Conservation (phyloP, 2,797 vertebrate genomes). For the Melopsittacus undulatus region DNA sequence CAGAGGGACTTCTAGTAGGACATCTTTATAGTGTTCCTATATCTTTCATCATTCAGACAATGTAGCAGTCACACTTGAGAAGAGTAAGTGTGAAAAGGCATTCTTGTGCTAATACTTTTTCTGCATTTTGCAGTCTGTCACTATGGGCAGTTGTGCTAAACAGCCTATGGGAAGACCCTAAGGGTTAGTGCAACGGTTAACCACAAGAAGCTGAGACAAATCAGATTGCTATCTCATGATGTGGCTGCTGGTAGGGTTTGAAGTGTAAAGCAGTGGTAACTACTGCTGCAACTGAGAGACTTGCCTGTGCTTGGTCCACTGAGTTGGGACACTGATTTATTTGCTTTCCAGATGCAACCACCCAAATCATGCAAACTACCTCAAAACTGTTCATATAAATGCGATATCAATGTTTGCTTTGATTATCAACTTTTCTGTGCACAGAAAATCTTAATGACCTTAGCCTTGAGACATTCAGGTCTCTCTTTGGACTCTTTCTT, state of each 20-base stretch:
- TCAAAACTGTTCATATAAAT: background rate
- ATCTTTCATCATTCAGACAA: background rate
- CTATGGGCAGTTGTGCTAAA: background rate
- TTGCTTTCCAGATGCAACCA: background rate
- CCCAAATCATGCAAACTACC: background rate
- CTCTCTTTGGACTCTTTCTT: background rate
- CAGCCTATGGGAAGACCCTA: background rate
- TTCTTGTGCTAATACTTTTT: background rate
- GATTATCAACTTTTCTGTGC: background rate
- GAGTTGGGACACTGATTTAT: background rate
- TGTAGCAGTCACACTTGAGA: background rate
- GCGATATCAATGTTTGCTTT: background rate
- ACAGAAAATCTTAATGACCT: background rate
- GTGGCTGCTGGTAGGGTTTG: background rate
- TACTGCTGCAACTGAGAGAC: background rate
- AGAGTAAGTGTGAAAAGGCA: background rate
- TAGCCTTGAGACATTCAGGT: background rate
- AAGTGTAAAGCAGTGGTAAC: background rate
- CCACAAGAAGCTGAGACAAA: constrained; percentile 5
- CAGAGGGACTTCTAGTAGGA: background rate
- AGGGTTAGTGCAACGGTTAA: background rate
- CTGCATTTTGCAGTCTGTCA: background rate
- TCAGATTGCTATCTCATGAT: background rate
- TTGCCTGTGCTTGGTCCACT: background rate
- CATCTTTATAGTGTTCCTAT: background rate